A percentile compares a stretch with the other conserved stretches of the same genome.
phyloP scores from a whole-genome alignment of 2,888 invertebrate genomes.

The Limnephilus marmoratus region DNA sequence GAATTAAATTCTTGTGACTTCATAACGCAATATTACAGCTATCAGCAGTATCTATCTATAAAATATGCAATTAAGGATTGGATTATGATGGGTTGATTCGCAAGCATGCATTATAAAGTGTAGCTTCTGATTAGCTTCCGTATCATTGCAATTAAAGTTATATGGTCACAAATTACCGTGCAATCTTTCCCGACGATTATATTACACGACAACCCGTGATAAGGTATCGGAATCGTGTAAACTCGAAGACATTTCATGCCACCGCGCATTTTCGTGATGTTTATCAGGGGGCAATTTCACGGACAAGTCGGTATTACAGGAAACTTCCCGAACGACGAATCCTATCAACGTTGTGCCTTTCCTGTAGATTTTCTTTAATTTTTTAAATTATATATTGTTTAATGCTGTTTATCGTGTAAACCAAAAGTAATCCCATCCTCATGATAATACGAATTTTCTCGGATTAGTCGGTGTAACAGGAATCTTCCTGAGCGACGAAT shows the following conservation, averaged over 20 bases:
- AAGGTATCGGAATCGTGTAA: not conserved
- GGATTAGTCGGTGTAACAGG: not conserved
- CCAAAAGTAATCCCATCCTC: not conserved
- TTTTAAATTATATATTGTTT: too few relatives aligned
- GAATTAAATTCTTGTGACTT: not conserved
- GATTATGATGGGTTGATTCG: not conserved
- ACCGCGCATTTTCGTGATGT: too few relatives aligned
- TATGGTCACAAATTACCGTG: not conserved
- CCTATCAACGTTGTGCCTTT: too few relatives aligned
- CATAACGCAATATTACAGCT: not conserved
- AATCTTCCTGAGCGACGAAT: not conserved
- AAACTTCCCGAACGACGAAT: too few relatives aligned
- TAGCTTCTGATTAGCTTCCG: not conserved
- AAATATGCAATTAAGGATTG: not conserved
- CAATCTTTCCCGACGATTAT: not conserved
- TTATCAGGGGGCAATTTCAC: too few relatives aligned
- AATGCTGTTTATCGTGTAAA: too few relatives aligned
- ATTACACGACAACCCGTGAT: not conserved
- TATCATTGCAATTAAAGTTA: not conserved
- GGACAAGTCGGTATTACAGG: too few relatives aligned
- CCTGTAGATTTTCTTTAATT: too few relatives aligned
- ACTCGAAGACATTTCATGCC: not conserved
- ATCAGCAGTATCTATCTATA: not conserved
- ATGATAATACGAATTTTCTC: not conserved
- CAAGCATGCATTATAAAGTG: not conserved